Percentiles rank a stretch among this genome's conserved stretches.
phyloP scores from a whole-genome alignment of 2,113 vertebrate species.

The Mixornis gularis region DNA sequence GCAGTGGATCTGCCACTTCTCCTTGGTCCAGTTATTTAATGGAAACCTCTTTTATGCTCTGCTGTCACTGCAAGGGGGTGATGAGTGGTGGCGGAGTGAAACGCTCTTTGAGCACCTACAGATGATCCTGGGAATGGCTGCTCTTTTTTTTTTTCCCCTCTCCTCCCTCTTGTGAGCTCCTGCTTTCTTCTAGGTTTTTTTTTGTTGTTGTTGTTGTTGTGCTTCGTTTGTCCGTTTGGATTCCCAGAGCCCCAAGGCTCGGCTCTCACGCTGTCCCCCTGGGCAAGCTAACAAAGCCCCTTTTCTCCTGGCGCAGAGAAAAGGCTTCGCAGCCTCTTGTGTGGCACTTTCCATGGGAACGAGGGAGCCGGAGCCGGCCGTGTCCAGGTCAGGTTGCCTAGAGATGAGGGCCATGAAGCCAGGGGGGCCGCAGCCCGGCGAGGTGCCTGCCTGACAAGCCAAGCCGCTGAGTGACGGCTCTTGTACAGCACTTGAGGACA shows the following conservation, averaged over 20 bases:
- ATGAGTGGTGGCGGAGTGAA: not conserved
- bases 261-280: constrained; percentile 87
- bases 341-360: constrained; percentile 90
- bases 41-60: constrained; percentile 28
- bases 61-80: not conserved
- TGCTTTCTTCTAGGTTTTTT: constrained; percentile 19
- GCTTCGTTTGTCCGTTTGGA: constrained; percentile 77
- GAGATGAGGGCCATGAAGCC: constrained; percentile 72
- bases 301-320: constrained; percentile 86
- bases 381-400: constrained; percentile 84
- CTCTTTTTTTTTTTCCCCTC: not conserved
- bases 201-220: constrained; percentile 36
- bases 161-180: constrained; percentile 36
- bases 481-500: constrained; percentile 58
- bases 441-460: constrained; percentile 49
- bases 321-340: constrained; percentile 83
- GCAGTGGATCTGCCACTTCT: not conserved
- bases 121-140: constrained; percentile 67
- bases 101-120: constrained; percentile 56
- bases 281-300: constrained; percentile 94
- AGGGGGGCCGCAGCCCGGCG: constrained; percentile 36
- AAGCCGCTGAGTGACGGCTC: constrained; percentile 63
- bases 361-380: constrained; percentile 58
- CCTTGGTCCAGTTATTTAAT: not conserved
- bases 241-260: constrained; percentile 79